Conservation (phyloP, 1,140 invertebrate genomes). For the Pogonomyrmex californicus region DNA sequence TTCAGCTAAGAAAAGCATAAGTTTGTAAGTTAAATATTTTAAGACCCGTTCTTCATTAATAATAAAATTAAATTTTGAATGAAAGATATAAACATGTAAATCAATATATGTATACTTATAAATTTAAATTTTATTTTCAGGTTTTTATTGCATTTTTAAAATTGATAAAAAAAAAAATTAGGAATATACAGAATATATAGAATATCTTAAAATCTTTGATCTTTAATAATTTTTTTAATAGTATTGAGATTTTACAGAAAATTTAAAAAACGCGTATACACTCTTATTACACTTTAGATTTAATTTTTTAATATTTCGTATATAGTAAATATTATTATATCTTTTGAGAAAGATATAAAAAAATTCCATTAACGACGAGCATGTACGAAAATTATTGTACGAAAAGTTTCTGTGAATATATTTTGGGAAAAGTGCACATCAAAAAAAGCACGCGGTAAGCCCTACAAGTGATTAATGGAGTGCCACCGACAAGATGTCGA, state of each 20-base stretch:
- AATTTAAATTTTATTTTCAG: not conserved
- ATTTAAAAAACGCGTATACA: not conserved
- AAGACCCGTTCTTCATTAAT: not conserved
- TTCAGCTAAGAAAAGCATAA: not conserved
- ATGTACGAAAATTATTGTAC: not conserved
- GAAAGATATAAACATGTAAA: not conserved
- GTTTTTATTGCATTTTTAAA: not conserved
- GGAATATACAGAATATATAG: not conserved
- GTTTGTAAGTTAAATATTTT: not conserved
- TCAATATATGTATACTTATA: not conserved
- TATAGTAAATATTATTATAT: not conserved
- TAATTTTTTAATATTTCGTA: not conserved
- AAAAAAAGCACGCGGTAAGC: slow-evolving; percentile 5
- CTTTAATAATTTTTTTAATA: not conserved
- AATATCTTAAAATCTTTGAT: not conserved
- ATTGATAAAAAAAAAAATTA: not conserved
- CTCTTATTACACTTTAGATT: not conserved
- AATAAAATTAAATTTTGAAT: not conserved
- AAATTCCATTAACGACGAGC: not conserved
- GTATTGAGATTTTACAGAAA: not conserved
- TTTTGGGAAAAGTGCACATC: not conserved
- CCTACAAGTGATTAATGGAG: slow-evolving; percentile 71
- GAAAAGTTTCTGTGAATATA: slow-evolving; percentile 12
- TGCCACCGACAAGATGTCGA: slow-evolving; percentile 66
- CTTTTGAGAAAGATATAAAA: not conserved